phyloP scores from a whole-genome alignment of 2,113 vertebrate genomes.

The Tupaia tana region DNA sequence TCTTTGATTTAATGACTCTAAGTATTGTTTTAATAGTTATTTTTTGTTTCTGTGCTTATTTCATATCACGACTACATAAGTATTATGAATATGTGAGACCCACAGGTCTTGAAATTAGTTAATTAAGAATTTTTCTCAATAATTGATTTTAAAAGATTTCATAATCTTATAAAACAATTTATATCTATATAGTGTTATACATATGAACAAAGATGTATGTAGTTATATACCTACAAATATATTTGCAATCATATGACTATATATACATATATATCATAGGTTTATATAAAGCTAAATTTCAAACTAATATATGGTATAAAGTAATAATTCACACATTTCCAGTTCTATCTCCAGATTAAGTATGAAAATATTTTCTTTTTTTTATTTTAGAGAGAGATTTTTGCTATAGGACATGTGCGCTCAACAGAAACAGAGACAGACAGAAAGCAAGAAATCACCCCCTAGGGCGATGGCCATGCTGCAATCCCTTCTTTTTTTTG shows the following conservation, averaged over 20 bases:
- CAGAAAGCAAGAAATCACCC: no score
- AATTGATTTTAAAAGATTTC: background rate
- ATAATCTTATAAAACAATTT: background rate
- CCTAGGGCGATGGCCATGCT: no score
- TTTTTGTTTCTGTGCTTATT: background rate
- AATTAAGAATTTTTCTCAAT: background rate
- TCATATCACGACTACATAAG: background rate
- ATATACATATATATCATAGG: background rate
- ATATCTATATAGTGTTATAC: background rate
- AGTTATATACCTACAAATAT: background rate
- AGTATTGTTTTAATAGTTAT: background rate
- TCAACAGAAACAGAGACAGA: no score
- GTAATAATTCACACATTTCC: background rate
- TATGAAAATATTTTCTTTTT: background rate
- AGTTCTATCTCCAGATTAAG: background rate
- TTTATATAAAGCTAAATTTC: background rate
- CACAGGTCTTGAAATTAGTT: background rate
- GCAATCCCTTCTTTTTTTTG: no score
- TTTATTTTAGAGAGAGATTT: no score
- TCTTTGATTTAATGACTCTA: background rate
- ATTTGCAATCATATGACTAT: background rate
- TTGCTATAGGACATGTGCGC: no score
- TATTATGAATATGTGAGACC: background rate
- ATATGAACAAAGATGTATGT: background rate
- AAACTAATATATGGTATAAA: background rate